Conservation (phyloP, 2,888 invertebrate species). For the Geotrupes spiniger region DNA sequence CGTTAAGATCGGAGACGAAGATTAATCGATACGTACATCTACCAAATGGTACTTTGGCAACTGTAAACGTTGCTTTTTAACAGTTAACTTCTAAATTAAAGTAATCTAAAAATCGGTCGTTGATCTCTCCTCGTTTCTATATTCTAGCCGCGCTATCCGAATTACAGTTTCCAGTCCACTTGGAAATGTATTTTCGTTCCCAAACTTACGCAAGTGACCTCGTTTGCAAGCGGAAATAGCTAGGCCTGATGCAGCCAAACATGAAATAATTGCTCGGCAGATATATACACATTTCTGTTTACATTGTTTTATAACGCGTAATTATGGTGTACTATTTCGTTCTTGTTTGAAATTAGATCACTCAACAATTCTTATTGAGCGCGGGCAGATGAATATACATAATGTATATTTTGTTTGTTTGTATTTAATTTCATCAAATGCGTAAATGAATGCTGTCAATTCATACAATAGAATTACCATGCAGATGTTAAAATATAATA, state of each 20-base stretch:
- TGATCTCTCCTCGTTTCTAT: slow-evolving; percentile 26
- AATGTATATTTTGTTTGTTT: no score
- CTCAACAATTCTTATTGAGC: no score
- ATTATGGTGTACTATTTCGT: no score
- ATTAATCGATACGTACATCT: slow-evolving; percentile 1
- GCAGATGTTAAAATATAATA: no score
- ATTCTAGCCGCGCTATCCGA: slow-evolving; percentile 27
- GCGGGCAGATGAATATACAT: no score
- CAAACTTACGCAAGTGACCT: slow-evolving; percentile 34
- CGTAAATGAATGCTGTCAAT: no score
- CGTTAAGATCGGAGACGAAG: slow-evolving; percentile 2
- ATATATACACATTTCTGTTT: slow-evolving; percentile 6
- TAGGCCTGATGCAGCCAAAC: slow-evolving; percentile 26
- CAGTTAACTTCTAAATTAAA: slow-evolving; percentile 17
- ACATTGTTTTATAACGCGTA: no score
- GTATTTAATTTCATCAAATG: no score
- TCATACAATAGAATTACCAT: no score
- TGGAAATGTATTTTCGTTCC: slow-evolving; percentile 31
- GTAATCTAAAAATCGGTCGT: slow-evolving; percentile 30
- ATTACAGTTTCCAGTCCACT: slow-evolving; percentile 31
- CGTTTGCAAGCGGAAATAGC: slow-evolving; percentile 32
- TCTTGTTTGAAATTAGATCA: no score
- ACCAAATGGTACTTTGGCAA: slow-evolving; percentile 11
- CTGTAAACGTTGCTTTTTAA: slow-evolving; percentile 4
- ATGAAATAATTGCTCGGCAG: slow-evolving; percentile 18